Base-by-base conservation (phyloP, 2,797 vertebrate species). In the Molossus molossus region DNA sequence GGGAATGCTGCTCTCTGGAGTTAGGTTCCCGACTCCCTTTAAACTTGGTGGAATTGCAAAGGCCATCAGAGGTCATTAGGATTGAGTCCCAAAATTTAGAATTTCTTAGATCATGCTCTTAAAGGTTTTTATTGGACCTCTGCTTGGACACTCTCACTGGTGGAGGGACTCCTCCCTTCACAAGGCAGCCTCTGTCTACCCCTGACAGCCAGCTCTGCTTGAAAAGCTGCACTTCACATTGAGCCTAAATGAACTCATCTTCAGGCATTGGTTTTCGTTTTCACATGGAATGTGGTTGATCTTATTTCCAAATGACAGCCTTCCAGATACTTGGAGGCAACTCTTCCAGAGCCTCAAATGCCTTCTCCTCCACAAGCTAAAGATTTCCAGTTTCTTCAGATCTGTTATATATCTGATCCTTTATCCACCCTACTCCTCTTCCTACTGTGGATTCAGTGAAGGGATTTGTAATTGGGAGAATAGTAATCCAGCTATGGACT, bases 231-330 rank as follows among this genome's bases (percentile, higher is more conserved):
- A 40, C 29, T 80, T 87, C 73, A 65, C 40, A 62, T 15, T 45
- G 55, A 48, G 37, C 40, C n/a, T 18, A 94, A 85, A 88, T 96
- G 76, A 95, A 73, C 20, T 84, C 90, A 13, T 88, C 57, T 88
- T 86, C 20, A 73, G 18, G 25, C 55, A 58, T 57, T 83, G 79
- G 48, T 79, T 97, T 97, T 48, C 9, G n/a, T 91, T 88, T 96
- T 87, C 55, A 23, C 11, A 40, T 23, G n/a, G 82, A 85, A 60
- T 1, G 4, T 50, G 17, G 65, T 58, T 80, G 50, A 67, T 67
- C 58, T 64, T 25, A 17, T 67, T 92, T 73, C 70, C 77, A 83
- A 70, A 96, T 50, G 77, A 64, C 45, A 64, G 27, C 65, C 58
- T 93, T 91, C 67, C 65, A 64, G 60, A 37, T 87, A 50, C 53